These are phyloP conservation scores for Cyphomyrus plagiostoma DNA, from an alignment of 2,113 vertebrate genomes.

Conservation along the genomic window DNA sequence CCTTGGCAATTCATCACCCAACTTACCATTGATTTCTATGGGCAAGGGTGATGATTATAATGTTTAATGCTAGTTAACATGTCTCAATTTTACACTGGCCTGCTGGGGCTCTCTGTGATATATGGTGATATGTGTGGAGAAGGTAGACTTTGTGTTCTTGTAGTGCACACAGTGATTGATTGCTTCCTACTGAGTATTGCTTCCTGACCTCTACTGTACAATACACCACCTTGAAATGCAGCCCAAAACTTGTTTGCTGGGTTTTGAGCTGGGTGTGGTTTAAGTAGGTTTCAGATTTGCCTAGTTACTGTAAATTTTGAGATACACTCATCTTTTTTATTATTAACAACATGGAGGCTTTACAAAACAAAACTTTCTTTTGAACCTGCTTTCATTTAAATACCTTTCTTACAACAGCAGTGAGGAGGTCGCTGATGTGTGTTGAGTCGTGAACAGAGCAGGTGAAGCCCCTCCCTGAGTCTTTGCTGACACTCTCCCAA, in stretches of 20 bases:
- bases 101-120: conserved; percentile 16
- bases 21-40: neutral
- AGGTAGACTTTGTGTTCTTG: conserved; percentile 16
- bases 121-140: conserved; percentile 28
- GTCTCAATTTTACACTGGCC: conserved; percentile 19
- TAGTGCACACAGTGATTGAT: conserved; percentile 30
- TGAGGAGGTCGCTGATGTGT: neutral
- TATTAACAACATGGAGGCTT: neutral
- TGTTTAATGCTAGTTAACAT: conserved; percentile 21
- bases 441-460: neutral
- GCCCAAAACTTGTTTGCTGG: neutral
- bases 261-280: neutral
- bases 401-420: neutral
- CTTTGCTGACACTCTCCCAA: neutral
- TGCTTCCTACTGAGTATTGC: conserved; percentile 28
- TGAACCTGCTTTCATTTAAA: neutral
- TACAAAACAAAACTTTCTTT: neutral
- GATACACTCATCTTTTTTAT: neutral
- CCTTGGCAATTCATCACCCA: neutral
- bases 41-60: neutral
- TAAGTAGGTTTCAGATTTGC: neutral
- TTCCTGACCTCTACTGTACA: neutral
- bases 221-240: neutral
- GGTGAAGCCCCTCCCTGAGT: neutral
- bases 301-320: neutral